These are phyloP conservation scores for Pao palembangensis DNA, from an alignment of 2,113 vertebrate genomes.

Conservation along the genomic window DNA sequence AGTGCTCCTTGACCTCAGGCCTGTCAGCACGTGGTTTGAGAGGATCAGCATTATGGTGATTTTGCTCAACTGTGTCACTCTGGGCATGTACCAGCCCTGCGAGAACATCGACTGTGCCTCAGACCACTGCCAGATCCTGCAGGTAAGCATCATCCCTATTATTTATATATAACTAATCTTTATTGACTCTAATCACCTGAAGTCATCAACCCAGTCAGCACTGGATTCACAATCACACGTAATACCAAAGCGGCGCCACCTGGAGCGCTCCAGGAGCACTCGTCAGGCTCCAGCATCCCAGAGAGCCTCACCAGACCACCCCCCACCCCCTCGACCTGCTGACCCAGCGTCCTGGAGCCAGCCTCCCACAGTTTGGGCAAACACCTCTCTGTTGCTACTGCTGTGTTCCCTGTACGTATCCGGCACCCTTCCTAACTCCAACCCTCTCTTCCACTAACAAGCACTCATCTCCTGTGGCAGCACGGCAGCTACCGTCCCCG, in stretches of 20 bases:
- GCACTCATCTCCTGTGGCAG: slow-evolving; percentile 48
- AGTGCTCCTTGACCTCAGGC: slow-evolving; percentile 64
- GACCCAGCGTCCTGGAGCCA: too few relatives aligned
- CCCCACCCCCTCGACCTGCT: too few relatives aligned
- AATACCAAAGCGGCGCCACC: background rate
- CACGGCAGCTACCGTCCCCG: slow-evolving; percentile 42
- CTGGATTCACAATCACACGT: slow-evolving; percentile 40
- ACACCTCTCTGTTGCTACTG: too few relatives aligned
- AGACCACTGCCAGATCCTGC: slow-evolving; percentile 94
- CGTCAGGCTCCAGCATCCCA: too few relatives aligned
- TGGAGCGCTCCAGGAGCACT: too few relatives aligned
- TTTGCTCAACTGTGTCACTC: slow-evolving; percentile 94
- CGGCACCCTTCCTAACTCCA: background rate
- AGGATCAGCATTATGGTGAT: slow-evolving; percentile 98
- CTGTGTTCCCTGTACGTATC: too few relatives aligned
- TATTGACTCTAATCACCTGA: too few relatives aligned
- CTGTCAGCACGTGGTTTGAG: slow-evolving; percentile 88
- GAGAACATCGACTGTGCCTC: slow-evolving; percentile 98
- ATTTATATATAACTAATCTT: too few relatives aligned
- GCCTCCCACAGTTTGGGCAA: too few relatives aligned
- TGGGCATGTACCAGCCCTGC: slow-evolving; percentile 98
- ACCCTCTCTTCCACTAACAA: slow-evolving; percentile 56
- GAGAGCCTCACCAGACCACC: too few relatives aligned
- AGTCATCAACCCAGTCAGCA: slow-evolving; percentile 2
- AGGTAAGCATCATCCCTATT: slow-evolving; percentile 73